Percentiles rank a stretch among this genome's conserved stretches.
Evolutionary conservation across 2,797 vertebrate genomes (phyloP).

Genomic region (Lacerta viridis): DNA sequence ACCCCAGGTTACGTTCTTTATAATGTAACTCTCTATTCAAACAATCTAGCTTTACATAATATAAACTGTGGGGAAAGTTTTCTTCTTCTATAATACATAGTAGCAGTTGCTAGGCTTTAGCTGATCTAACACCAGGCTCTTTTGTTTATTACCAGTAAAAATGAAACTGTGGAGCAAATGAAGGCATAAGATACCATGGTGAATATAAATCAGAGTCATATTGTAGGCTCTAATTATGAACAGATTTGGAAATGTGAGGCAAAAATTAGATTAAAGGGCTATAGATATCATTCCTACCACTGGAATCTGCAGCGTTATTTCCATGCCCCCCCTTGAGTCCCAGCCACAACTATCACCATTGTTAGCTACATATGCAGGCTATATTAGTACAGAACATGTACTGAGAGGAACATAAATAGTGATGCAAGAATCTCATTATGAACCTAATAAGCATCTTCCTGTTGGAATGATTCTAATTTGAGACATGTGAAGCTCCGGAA

Average conservation of each 20-base stretch:
- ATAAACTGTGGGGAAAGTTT: slow-evolving; percentile 71
- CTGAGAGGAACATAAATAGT: slow-evolving; percentile 23
- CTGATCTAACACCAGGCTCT: slow-evolving; percentile 57
- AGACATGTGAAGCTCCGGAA: slow-evolving; percentile 47
- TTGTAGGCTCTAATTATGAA: slow-evolving; percentile 73
- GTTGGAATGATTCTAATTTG: slow-evolving; percentile 49
- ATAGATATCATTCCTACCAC: slow-evolving; percentile 70
- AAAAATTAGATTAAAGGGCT: slow-evolving; percentile 75
- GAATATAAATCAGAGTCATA: slow-evolving; percentile 75
- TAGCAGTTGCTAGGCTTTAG: slow-evolving; percentile 67
- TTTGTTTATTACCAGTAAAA: slow-evolving; percentile 67
- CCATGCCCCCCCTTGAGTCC: slow-evolving; percentile 44
- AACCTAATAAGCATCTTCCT: slow-evolving; percentile 54
- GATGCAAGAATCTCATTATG: slow-evolving; percentile 36
- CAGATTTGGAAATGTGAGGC: slow-evolving; percentile 68
- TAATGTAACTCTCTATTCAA: slow-evolving; percentile 73
- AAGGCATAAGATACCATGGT: slow-evolving; percentile 68
- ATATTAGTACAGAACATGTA: slow-evolving; percentile 43
- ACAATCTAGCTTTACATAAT: slow-evolving; percentile 66
- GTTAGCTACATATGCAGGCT: slow-evolving; percentile 48
- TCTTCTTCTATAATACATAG: slow-evolving; percentile 70
- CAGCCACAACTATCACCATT: slow-evolving; percentile 61
- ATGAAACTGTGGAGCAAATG: slow-evolving; percentile 66
- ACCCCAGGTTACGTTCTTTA: slow-evolving; percentile 76
- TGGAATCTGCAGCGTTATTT: slow-evolving; percentile 64